Evolutionary conservation across 2,888 invertebrate genomes (phyloP).

Genomic region (Opisthograptis luteolata): DNA sequence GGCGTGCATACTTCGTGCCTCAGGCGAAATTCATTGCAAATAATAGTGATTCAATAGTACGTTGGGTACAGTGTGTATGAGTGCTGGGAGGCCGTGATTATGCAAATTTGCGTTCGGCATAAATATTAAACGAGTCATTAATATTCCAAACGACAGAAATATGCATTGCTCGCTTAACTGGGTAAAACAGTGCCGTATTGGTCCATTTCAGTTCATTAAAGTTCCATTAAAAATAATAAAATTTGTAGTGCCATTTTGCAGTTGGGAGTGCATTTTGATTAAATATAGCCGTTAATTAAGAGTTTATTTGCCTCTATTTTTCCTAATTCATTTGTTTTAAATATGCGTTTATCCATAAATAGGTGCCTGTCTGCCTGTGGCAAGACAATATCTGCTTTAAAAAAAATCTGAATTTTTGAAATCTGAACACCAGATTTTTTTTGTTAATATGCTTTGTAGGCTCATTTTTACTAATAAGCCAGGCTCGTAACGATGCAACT

Average conservation of each 20-base stretch:
- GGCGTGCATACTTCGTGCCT: conserved; percentile 47
- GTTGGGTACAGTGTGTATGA: conserved; percentile 51
- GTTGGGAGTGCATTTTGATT: conserved; percentile 16
- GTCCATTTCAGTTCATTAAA: conserved; percentile 56
- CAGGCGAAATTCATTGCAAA: conserved; percentile 72
- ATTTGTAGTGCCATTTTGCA: conserved; percentile 9
- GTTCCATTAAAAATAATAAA: conserved; percentile 41
- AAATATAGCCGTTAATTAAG: not conserved
- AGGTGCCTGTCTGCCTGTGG: no score
- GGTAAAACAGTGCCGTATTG: conserved; percentile 59
- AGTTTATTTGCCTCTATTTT: not conserved
- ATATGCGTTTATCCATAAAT: no score
- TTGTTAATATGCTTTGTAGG: no score
- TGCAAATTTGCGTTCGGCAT: conserved; percentile 81
- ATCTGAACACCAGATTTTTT: no score
- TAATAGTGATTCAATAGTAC: conserved; percentile 69
- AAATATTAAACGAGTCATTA: conserved; percentile 83
- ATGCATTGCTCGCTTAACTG: conserved; percentile 76
- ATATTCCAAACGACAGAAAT: conserved; percentile 80
- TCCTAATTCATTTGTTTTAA: no score
- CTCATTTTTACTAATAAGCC: no score
- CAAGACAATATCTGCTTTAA: no score
- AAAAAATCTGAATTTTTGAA: no score
- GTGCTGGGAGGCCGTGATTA: conserved; percentile 78
- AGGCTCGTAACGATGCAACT: no score